Evolutionary conservation across 92 coral and sea anemone species (phyloP).

Genomic region (Ricordea florida): DNA sequence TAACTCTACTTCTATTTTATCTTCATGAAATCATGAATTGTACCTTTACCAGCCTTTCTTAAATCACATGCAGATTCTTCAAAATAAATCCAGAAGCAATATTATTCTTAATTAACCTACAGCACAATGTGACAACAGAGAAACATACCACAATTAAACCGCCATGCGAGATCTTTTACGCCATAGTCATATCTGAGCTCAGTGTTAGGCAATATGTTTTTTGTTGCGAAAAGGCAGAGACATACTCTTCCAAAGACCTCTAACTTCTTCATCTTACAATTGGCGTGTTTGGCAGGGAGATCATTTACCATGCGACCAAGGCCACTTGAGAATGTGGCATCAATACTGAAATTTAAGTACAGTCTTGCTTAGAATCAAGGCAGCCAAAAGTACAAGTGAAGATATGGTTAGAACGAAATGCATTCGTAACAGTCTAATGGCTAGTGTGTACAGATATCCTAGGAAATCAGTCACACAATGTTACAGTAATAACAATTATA

Average conservation of each 20-base stretch:
- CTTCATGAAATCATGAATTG: neutral
- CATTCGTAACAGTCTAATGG: neutral
- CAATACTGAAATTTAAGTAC: constrained; percentile 8
- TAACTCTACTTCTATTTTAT: neutral
- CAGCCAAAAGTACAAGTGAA: neutral
- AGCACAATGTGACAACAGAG: constrained; percentile 6
- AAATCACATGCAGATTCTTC: neutral
- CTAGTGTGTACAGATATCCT: neutral
- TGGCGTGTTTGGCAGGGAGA: neutral
- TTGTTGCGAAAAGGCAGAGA: constrained; percentile 33
- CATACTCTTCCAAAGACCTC: neutral
- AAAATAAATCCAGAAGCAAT: neutral
- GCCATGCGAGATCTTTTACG: constrained; percentile 42
- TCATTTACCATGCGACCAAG: constrained; percentile 50
- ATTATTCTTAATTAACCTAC: neutral
- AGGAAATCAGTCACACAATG: neutral
- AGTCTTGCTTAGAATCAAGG: neutral
- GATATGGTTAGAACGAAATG: neutral
- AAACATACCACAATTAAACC: constrained; percentile 11
- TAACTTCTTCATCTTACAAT: constrained; percentile 18
- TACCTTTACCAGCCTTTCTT: neutral
- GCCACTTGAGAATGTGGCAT: constrained; percentile 33
- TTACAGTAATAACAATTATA: neutral
- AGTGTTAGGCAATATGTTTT: neutral
- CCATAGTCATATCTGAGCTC: constrained; percentile 55